Evolutionary conservation across 1,140 invertebrate species (phyloP).

Genomic region (Bicyclus anynana): DNA sequence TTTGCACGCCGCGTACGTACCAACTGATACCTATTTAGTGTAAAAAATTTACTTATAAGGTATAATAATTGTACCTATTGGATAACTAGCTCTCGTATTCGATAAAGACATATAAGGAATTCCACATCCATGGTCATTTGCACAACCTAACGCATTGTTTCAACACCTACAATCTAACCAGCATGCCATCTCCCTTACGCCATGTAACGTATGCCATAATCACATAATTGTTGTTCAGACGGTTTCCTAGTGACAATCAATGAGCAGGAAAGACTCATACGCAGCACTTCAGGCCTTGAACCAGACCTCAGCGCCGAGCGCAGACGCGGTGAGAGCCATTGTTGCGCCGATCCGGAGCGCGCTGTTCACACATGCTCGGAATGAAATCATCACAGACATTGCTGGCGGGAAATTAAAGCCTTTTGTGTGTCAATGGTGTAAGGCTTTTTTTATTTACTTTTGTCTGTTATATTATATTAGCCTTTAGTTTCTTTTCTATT

Average conservation of each 20-base stretch:
- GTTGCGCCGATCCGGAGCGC: conserved; percentile 26
- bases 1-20: too few relatives aligned
- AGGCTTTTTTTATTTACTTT: neutral
- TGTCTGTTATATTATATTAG: neutral
- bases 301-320: conserved; percentile 29
- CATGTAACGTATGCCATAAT: neutral
- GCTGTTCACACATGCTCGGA: conserved; percentile 28
- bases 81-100: too few relatives aligned
- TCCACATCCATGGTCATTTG: neutral
- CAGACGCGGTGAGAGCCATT: conserved; percentile 31
- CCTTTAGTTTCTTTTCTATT: too few relatives aligned
- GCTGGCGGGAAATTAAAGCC: conserved; percentile 24
- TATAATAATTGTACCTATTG: too few relatives aligned
- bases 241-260: conserved; percentile 18
- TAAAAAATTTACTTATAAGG: too few relatives aligned
- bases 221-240: conserved; percentile 8
- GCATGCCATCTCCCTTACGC: neutral
- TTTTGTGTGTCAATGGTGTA: conserved; percentile 12
- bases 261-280: conserved; percentile 19
- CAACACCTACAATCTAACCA: neutral
- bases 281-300: conserved; percentile 32
- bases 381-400: conserved; percentile 32
- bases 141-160: neutral
- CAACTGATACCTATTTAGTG: too few relatives aligned
- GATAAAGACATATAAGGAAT: too few relatives aligned